Conservation (phyloP, 2,113 vertebrate species). For the Platysteira castanea region DNA sequence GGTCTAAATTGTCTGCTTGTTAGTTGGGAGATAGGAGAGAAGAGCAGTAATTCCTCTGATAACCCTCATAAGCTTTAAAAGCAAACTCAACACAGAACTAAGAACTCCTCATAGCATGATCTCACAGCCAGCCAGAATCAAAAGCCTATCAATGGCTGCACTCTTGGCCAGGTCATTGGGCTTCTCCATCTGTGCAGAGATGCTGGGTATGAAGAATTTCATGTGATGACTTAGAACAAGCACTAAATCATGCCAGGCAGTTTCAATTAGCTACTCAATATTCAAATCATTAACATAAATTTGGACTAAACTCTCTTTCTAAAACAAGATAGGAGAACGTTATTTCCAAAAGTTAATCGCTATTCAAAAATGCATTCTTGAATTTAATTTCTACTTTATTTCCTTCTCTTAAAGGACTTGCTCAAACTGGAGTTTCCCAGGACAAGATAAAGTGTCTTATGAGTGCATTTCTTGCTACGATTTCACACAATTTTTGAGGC, state of each 20-base stretch:
- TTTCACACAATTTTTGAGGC: not conserved
- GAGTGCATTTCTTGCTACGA: not conserved
- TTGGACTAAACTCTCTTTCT: not conserved
- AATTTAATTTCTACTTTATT: not conserved
- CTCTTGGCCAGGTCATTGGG: not conserved
- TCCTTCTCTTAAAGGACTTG: not conserved
- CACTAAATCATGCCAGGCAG: not conserved
- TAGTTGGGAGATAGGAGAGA: not conserved
- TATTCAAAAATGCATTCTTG: not conserved
- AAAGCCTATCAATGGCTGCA: not conserved
- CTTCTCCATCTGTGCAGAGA: not conserved
- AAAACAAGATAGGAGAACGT: not conserved
- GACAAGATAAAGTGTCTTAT: not conserved
- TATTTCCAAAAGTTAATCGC: not conserved
- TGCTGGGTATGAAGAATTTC: not conserved
- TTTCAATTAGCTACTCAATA: not conserved
- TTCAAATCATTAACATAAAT: not conserved
- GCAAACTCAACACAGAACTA: not conserved
- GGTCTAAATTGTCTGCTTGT: conserved; percentile 26
- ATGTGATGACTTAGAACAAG: not conserved
- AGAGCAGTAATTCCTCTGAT: not conserved
- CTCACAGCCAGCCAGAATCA: not conserved
- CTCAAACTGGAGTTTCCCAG: not conserved
- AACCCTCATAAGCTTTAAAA: not conserved
- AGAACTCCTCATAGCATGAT: not conserved